phyloP scores from a whole-genome alignment of 2,888 invertebrate species.

The Diaphora mendica region DNA sequence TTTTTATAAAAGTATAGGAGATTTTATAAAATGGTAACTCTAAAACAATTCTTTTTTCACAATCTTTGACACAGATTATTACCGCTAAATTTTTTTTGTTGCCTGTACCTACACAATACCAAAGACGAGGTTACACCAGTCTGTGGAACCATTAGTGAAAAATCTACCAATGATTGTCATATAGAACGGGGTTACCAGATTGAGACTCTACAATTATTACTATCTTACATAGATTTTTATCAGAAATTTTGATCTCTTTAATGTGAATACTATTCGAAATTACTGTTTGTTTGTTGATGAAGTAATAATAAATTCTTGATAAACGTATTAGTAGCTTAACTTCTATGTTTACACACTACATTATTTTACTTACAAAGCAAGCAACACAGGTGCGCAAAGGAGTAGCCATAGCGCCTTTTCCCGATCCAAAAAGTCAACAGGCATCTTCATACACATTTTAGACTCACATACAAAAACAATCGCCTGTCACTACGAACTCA shows the following conservation, averaged over 20 bases:
- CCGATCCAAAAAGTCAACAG: too few species aligned
- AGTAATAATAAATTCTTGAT: too few species aligned
- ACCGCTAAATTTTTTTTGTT: neutral
- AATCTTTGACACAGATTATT: neutral
- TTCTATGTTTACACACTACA: too few species aligned
- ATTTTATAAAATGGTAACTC: too few species aligned
- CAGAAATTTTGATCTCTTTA: neutral
- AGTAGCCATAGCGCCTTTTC: too few species aligned
- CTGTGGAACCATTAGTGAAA: slow-evolving; percentile 1
- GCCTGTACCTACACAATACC: neutral
- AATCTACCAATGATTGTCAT: slow-evolving; percentile 1
- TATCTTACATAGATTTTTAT: neutral
- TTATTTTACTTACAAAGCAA: too few species aligned
- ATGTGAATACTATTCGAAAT: neutral
- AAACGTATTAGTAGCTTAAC: too few species aligned
- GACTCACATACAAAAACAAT: too few species aligned
- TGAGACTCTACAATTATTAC: neutral
- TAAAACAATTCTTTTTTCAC: neutral
- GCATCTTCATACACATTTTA: too few species aligned
- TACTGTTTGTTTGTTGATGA: neutral
- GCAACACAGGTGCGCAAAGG: too few species aligned
- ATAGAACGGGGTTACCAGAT: slow-evolving; percentile 8
- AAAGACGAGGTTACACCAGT: slow-evolving; percentile 5
- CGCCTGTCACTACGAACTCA: too few species aligned
- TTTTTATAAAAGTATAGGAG: too few species aligned